Percentiles rank a stretch among this genome's conserved stretches.
Conservation (phyloP, 2,113 vertebrate genomes). For the Tachuris rubrigastra region DNA sequence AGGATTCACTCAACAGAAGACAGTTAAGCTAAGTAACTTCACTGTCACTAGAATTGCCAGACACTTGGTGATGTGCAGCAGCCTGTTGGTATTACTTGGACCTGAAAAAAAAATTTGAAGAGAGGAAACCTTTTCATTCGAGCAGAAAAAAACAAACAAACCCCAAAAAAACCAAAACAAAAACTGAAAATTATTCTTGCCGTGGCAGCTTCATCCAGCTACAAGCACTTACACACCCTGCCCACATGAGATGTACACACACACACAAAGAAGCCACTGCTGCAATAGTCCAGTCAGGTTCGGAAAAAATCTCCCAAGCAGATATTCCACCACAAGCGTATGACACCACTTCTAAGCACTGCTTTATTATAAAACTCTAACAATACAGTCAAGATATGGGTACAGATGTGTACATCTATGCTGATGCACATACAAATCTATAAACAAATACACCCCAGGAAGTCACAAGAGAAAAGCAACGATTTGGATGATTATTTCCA, state of each 20-base stretch:
- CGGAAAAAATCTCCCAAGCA: background rate
- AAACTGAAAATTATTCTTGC: too few species aligned
- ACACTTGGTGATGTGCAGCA: background rate
- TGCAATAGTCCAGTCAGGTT: background rate
- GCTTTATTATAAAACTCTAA: background rate
- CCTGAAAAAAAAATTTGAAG: background rate
- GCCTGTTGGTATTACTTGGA: background rate
- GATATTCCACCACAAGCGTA: background rate
- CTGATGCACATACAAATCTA: fast-evolving
- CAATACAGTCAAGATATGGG: fast-evolving
- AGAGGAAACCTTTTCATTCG: fast-evolving
- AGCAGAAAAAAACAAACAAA: too few species aligned
- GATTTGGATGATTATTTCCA: background rate
- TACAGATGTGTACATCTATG: background rate
- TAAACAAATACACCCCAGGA: background rate
- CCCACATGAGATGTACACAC: background rate
- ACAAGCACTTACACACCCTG: background rate
- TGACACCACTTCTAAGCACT: background rate
- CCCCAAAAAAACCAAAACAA: too few species aligned
- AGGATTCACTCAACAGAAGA: background rate
- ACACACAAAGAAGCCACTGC: background rate
- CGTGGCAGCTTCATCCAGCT: background rate
- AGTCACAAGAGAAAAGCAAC: background rate
- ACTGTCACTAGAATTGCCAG: background rate
- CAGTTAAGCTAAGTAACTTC: background rate